Evolutionary conservation across 2,113 vertebrate genomes (phyloP).

Genomic region (Pagrus major): DNA sequence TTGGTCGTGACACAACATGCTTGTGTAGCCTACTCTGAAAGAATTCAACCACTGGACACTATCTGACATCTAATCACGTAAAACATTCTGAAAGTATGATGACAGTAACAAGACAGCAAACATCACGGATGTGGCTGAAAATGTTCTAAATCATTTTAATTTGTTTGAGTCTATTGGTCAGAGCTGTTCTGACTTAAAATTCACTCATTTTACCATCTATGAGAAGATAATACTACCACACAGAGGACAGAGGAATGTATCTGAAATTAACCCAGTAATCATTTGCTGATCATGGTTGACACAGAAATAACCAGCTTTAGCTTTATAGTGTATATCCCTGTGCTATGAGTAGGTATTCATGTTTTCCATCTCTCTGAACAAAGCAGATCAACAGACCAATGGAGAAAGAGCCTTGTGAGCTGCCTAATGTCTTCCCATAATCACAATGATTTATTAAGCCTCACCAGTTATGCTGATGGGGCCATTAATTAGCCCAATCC

Average conservation of each 20-base stretch:
- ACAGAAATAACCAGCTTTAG: neutral
- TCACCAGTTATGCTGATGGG: slow-evolving; percentile 37
- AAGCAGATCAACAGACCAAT: slow-evolving; percentile 36
- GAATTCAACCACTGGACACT: neutral
- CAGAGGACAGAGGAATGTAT: neutral
- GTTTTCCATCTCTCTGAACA: slow-evolving; percentile 16
- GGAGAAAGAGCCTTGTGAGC: slow-evolving; percentile 29
- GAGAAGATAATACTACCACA: neutral
- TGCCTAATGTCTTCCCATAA: slow-evolving; percentile 30
- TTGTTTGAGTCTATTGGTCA: neutral
- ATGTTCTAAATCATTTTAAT: neutral
- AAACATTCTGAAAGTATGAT: no score
- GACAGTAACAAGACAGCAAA: neutral
- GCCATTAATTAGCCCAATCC: slow-evolving; percentile 54
- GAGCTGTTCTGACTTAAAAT: neutral
- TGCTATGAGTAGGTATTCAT: neutral
- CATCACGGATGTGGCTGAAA: neutral
- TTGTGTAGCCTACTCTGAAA: neutral
- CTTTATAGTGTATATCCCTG: neutral
- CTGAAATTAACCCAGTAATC: neutral
- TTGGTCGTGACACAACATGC: neutral
- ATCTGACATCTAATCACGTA: neutral
- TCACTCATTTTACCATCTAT: neutral
- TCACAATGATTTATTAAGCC: slow-evolving; percentile 56
- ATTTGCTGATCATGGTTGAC: neutral